Conservation (phyloP, 2,888 invertebrate genomes). For the Pseudococcus viburni region DNA sequence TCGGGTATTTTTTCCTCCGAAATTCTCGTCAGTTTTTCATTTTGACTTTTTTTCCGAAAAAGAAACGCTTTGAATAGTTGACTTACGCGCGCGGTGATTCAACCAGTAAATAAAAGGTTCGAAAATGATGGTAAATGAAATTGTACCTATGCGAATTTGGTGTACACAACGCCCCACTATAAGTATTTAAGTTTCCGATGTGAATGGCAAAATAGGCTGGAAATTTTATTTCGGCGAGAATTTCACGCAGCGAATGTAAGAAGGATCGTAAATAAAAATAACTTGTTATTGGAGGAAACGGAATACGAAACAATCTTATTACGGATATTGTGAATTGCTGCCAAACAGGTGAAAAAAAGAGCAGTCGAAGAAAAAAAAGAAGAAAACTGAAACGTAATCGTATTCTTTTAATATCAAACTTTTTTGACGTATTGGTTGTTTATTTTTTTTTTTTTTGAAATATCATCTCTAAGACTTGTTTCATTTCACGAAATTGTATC, state of each 20-base stretch:
- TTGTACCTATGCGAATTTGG: neutral
- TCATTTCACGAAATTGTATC: neutral
- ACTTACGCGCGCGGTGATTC: neutral
- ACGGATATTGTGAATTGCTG: neutral
- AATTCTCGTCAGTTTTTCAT: too few relatives aligned
- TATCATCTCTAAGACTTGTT: neutral
- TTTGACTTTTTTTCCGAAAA: too few relatives aligned
- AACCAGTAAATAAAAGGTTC: neutral
- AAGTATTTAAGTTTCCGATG: neutral
- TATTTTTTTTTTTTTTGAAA: neutral
- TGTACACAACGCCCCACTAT: neutral
- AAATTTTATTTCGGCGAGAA: neutral
- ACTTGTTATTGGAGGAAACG: neutral
- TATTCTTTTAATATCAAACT: slow-evolving; percentile 16
- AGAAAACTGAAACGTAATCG: neutral
- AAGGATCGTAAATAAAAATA: neutral
- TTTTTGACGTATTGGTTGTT: slow-evolving; percentile 12
- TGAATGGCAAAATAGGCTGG: neutral
- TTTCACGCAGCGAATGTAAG: neutral
- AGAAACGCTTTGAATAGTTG: too few relatives aligned
- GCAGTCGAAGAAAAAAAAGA: neutral
- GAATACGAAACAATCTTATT: slow-evolving; percentile 14
- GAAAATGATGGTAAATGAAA: neutral
- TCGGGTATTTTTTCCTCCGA: too few relatives aligned
- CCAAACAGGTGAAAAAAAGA: neutral